Evolutionary conservation across 2,113 vertebrate genomes (phyloP).

Genomic region (Prunella fulvescens): DNA sequence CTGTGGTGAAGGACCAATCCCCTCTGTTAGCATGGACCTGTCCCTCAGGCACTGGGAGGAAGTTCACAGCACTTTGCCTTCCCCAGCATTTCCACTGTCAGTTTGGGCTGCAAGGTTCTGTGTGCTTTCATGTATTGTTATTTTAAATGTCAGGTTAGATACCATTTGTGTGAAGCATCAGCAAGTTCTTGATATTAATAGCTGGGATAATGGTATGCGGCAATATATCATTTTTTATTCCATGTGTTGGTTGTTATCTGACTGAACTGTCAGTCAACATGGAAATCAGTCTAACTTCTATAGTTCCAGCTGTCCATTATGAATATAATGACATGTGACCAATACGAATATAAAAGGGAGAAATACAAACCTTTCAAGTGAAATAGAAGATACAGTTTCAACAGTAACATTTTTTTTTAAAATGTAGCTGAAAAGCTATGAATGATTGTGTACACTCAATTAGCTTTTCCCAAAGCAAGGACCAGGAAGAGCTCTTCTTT

Average conservation of each 20-base stretch:
- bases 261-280: background rate
- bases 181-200: background rate
- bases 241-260: background rate
- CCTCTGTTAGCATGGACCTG: background rate
- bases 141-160: background rate
- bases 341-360: background rate
- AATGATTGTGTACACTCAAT: background rate
- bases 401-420: background rate
- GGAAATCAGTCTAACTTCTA: background rate
- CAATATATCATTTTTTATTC: background rate
- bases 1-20: fast-evolving
- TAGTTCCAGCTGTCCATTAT: background rate
- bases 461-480: background rate
- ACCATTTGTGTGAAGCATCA: background rate
- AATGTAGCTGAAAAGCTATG: background rate
- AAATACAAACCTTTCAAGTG: background rate
- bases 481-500: background rate
- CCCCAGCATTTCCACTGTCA: background rate
- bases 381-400: background rate
- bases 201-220: background rate
- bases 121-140: background rate
- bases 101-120: background rate
- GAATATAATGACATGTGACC: background rate
- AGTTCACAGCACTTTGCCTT: background rate
- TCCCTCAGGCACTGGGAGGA: background rate